Evolutionary conservation across 92 coral and sea anemone genomes (phyloP).

Genomic region (Actinostola sp.): DNA sequence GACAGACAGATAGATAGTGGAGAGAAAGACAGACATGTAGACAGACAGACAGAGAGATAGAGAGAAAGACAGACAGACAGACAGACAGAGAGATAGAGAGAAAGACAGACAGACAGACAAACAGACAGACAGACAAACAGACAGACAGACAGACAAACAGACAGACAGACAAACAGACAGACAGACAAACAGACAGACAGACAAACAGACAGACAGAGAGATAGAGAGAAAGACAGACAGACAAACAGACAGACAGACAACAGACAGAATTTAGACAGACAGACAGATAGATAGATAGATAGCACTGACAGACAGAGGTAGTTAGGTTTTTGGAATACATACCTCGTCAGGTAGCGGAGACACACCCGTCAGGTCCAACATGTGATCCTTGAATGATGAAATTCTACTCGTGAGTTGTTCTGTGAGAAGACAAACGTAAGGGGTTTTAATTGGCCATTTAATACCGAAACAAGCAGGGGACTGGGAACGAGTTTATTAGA

Average conservation of each 20-base stretch:
- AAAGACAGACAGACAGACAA: not conserved
- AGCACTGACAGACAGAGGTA: not conserved
- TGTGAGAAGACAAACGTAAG: conserved; percentile 28
- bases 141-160: not conserved
- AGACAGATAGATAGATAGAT: not conserved
- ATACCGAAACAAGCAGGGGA: too few species aligned
- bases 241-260: not conserved
- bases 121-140: not conserved
- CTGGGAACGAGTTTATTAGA: too few species aligned
- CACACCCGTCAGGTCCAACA: conserved; percentile 84
- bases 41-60: not conserved
- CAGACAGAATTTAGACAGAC: not conserved
- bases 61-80: not conserved
- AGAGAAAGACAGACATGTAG: not conserved
- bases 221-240: not conserved
- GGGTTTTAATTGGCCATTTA: too few species aligned
- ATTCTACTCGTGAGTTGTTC: conserved; percentile 78
- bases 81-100: not conserved
- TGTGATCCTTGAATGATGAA: conserved; percentile 73
- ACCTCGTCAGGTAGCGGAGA: conserved; percentile 96
- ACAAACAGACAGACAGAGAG: not conserved
- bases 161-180: conserved; percentile 6
- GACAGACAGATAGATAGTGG: not conserved
- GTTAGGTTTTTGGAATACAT: too few species aligned
- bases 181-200: not conserved